Conservation (phyloP, 2,113 vertebrate species). For the Panthera uncia region DNA sequence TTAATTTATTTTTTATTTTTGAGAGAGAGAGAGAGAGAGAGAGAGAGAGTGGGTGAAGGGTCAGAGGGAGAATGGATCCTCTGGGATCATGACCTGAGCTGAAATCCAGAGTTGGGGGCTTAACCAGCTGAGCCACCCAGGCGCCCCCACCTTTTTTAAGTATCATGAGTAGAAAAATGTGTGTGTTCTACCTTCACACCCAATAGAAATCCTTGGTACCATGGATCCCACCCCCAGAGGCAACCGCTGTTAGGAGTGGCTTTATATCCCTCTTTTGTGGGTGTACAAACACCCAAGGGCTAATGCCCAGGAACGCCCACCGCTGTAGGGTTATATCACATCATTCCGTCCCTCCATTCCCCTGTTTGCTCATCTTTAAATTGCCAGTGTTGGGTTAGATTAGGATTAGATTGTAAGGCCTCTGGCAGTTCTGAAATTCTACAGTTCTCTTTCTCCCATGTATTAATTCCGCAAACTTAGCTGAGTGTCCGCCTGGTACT, state of each 20-base stretch:
- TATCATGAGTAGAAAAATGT: neutral
- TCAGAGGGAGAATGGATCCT: too few species aligned
- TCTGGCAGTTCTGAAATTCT: neutral
- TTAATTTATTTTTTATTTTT: too few species aligned
- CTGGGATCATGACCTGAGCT: too few species aligned
- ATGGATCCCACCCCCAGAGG: neutral
- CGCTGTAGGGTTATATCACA: accelerated
- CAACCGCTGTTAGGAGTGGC: neutral
- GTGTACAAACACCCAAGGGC: neutral
- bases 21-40: too few species aligned
- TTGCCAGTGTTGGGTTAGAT: neutral
- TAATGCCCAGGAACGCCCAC: neutral
- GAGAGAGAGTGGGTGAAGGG: too few species aligned
- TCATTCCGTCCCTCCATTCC: accelerated
- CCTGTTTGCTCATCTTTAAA: neutral
- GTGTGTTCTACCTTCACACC: neutral
- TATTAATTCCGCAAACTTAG: neutral
- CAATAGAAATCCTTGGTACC: neutral
- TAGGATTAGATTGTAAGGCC: neutral
- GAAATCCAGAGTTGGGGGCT: too few species aligned
- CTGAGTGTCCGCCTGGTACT: neutral
- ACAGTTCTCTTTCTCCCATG: neutral
- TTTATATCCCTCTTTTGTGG: neutral
- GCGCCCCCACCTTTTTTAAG: too few species aligned
- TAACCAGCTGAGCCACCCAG: too few species aligned